Evolutionary conservation across 2,797 vertebrate species (phyloP), one percentile per base, ranked within the genome.

Genomic region (Enteromius treurensis): DNA sequence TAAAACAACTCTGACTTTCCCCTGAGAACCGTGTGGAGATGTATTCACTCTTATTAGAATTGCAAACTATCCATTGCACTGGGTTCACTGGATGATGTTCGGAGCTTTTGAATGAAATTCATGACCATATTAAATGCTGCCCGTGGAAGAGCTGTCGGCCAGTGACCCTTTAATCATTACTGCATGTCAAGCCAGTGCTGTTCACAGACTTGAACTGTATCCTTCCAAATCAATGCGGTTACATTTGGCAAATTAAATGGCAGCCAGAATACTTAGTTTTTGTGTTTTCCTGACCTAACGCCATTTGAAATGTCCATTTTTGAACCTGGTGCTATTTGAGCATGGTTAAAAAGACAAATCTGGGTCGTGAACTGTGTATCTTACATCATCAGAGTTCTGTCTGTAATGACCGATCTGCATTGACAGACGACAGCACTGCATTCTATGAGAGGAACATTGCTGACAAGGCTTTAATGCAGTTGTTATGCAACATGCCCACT

Each of bases 401-500:
- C 37, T 37, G 45, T 64, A 75, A 40, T 67, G n/a, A 74, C 45
- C 6, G n/a, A 82, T 40, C 9, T 5, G 6, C 45, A 75, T 11
- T 65, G 45, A 42, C n/a, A 8, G 49, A 67, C 7, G n/a, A 37
- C 80, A 26, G 55, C 37, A 71, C 34, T 10, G 64, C 51, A 15
- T 68, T n/a, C 37, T 40, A 6, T 69, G 67, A 21, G 42, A 29
- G 34, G 49, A 29, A 29, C 15, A 53, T 19, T 74, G 58, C 45
- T 65, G 29, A 75, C 69, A 65, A 65, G 58, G 32, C 17, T 65
- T 53, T 40, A 67, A 51, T 29, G 32, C 32, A 75, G 49, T n/a
- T 58, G 19, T 71, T 81, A 73, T 32, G 67, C 42, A 80, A 80
- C 67, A 69, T 42, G 23, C 11, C 15, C 67, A 60, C 55, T 70